Percentiles rank a stretch among this genome's conserved stretches.
phyloP scores from a whole-genome alignment of 2,888 invertebrate species.

The Amiota minor region DNA sequence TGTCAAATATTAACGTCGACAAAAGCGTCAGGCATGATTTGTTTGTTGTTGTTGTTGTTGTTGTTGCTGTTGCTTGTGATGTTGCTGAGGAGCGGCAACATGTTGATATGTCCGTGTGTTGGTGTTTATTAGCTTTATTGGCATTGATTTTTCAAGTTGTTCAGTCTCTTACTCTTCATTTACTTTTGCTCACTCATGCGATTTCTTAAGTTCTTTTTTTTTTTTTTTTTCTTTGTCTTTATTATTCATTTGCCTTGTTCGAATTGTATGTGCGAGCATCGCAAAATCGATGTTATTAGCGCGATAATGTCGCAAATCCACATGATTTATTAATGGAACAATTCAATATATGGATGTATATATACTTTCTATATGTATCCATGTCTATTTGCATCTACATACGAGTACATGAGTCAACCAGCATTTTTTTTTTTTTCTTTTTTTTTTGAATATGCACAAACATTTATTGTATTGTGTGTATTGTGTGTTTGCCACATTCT shows the following conservation, averaged over 20 bases:
- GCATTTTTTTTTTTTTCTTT: background rate
- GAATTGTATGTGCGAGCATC: constrained; percentile 35
- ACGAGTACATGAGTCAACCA: constrained; percentile 29
- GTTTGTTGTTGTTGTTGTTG: constrained; percentile 54
- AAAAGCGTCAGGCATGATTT: constrained; percentile 70
- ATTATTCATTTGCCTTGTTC: constrained; percentile 41
- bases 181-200: no score
- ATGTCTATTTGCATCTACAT: no score
- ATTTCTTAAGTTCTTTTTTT: constrained; percentile 21
- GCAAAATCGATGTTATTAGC: constrained; percentile 69
- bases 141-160: background rate
- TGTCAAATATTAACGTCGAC: constrained; percentile 70
- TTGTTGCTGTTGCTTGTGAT: constrained; percentile 39
- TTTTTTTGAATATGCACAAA: no score
- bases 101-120: constrained; percentile 29
- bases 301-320: constrained; percentile 70
- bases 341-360: constrained; percentile 44
- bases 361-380: no score
- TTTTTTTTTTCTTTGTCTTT: constrained; percentile 13
- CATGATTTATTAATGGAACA: constrained; percentile 65
- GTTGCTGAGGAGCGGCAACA: constrained; percentile 20
- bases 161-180: no score
- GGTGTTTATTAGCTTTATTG: constrained; percentile 24
- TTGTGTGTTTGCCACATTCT: background rate
- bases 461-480: no score